Conservation (phyloP, 2,797 vertebrate species). For the Eospalax fontanierii region DNA sequence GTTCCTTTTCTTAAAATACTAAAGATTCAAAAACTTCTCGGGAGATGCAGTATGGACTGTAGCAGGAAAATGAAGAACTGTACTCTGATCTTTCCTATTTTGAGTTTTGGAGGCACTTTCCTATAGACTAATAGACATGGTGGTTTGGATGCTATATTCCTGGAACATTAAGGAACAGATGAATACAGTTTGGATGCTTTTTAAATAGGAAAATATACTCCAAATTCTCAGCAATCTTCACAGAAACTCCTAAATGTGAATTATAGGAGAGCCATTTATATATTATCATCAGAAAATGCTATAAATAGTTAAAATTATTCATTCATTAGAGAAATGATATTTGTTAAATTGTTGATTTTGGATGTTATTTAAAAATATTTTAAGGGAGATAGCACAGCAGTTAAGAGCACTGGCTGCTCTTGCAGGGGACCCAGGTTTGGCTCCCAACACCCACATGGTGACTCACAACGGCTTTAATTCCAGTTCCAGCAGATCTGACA, state of each 20-base stretch:
- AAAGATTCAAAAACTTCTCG: conserved; percentile 39
- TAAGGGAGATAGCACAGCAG: background rate
- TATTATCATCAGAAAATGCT: conserved; percentile 43
- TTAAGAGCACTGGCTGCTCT: too few relatives aligned
- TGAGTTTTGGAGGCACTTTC: conserved; percentile 47
- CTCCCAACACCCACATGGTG: too few relatives aligned
- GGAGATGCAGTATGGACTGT: conserved; percentile 56
- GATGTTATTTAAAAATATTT: conserved; percentile 54
- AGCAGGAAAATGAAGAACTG: conserved; percentile 23
- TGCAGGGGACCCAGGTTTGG: too few relatives aligned
- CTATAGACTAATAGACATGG: background rate
- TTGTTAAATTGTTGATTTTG: conserved; percentile 60
- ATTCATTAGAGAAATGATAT: conserved; percentile 46
- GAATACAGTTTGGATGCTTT: conserved; percentile 13
- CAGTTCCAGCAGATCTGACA: too few relatives aligned
- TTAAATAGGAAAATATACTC: conserved; percentile 18
- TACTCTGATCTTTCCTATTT: conserved; percentile 27
- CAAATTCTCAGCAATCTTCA: conserved; percentile 36
- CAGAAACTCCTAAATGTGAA: conserved; percentile 50
- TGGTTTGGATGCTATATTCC: conserved; percentile 12
- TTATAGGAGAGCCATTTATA: conserved; percentile 54
- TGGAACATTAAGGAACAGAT: background rate
- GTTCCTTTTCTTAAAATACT: conserved; percentile 6
- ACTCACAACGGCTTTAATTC: too few relatives aligned
- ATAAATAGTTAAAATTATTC: conserved; percentile 18